Base-by-base conservation (phyloP, 2,888 invertebrate genomes). In the Sycophila texana region DNA sequence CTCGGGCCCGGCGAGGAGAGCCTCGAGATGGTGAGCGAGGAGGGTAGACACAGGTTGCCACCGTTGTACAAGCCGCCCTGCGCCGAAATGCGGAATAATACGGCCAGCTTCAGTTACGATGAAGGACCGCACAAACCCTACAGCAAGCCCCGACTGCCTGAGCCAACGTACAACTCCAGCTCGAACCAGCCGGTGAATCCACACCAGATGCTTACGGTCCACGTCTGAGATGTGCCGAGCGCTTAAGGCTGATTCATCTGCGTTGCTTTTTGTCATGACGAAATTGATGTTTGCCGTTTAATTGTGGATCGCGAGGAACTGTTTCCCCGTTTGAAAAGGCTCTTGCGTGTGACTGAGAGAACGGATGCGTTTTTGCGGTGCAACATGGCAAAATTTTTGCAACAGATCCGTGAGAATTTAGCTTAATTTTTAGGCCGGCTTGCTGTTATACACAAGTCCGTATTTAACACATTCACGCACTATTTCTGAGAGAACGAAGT, bases 31-130 rank as follows among this genome's bases (percentile, higher is more conserved):
- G 92, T 93, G 61, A 92, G 92, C 18, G 93, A 93, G 81, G 92
- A 92, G 16, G 92, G 92, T 53, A 91, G 92, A 83, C 92, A 92
- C 60, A 91, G 92, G 65, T 86, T 92, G 66, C 90, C 92, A 16
- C 92, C 92, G 0, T 92, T 96, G 82, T 96, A 95, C 91, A 96
- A 97, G 91, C 95, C 96, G 81, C 96, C 96, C 89, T 96, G 96
- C 90, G 94, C 95, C 71, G 96, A 96, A 89, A 95, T 96, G 90
- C 93, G 95, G 86, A 96, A 96, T 91, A 96, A 96, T 91, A 96
- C 96, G 72, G 95, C 95, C 81, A 94, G 94, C 66, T 89, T 90
- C 75, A 88, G 84, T 74, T 90, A 89, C 84, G 90, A 90, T 77
- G 90, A 90, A 71, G 88, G 87, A 51, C 87, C 89, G 1, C 90